Evolutionary conservation across 2,888 invertebrate genomes (phyloP), one percentile per base, ranked within the genome.

Genomic region (Branchipolynoe longqiensis): DNA sequence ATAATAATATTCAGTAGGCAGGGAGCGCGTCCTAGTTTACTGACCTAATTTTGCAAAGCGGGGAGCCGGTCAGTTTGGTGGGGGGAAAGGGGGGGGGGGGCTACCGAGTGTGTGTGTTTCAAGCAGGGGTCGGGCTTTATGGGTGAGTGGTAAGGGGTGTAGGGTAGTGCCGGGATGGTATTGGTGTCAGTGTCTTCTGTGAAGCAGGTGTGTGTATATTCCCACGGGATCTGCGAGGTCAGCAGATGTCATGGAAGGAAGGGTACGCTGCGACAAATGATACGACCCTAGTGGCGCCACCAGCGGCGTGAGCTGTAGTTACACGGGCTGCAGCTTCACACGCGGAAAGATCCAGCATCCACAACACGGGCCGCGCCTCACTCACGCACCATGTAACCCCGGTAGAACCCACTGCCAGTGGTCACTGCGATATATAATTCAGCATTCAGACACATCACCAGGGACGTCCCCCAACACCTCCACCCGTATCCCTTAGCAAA

Each of bases 11-110:
- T 69, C 38, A 69, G 69, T 69, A 38, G 12, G 36, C 69, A 69
- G 58, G 4, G 4, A 4, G 25, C 69, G 36, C 36, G 6, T 25
- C 69, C 38, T 36, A 38, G 33, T 69, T 69, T 18, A 38, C 22
- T 69, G 69, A 69, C 69, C 69, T 69, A 69, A 36, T 36, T 69
- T 33, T 69, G 22, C 18, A 38, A 38, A 38, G 38, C 14, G 4
- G 33, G 18, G 36, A 31, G 36, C 18, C 33, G 18, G 69, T 33
- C 2, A 14, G 62, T n/a, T n/a, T n/a, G n/a, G n/a, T n/a, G n/a
- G n/a, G n/a, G n/a, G n/a, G n/a, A n/a, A 48, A 48, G 48, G 8
- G 48, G 48, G 48, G 48, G 8, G 8, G 48, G 48, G 48, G 48
- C 8, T n/a, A n/a, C n/a, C n/a, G 48, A 12, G 36, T 33, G 69